These are phyloP conservation scores for Planococcus citri DNA, from an alignment of 1,140 invertebrate species.

Conservation along the genomic window DNA sequence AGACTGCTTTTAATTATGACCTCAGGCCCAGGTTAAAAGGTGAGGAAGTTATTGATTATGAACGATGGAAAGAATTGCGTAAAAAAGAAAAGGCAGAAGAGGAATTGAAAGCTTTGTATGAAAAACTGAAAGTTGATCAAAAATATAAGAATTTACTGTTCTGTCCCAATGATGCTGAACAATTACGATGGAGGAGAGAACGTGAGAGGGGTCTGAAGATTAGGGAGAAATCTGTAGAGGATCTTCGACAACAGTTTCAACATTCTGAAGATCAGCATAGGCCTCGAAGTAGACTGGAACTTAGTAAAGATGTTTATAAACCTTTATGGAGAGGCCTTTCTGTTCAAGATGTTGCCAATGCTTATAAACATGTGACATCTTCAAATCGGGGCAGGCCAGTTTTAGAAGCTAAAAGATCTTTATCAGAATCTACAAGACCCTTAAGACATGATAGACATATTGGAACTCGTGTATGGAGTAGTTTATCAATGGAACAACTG, in stretches of 20 bases:
- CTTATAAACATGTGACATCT: slow-evolving; percentile 34
- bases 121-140: slow-evolving; percentile 62
- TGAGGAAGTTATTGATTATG: slow-evolving; percentile 67
- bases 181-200: slow-evolving; percentile 59
- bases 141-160: slow-evolving; percentile 73
- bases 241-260: slow-evolving; percentile 60
- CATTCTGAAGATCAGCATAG: slow-evolving; percentile 39
- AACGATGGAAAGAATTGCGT: slow-evolving; percentile 67
- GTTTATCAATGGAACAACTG: slow-evolving; percentile 70
- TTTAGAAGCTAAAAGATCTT: slow-evolving; percentile 23
- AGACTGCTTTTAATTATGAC: slow-evolving; percentile 53
- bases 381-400: slow-evolving; percentile 29
- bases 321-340: slow-evolving; percentile 71
- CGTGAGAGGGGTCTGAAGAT: slow-evolving; percentile 62
- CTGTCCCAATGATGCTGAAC: slow-evolving; percentile 53
- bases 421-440: slow-evolving; percentile 19
- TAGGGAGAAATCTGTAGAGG: slow-evolving; percentile 75
- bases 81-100: slow-evolving; percentile 66
- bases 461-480: slow-evolving; percentile 65
- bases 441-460: slow-evolving; percentile 33
- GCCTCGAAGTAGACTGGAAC: not conserved
- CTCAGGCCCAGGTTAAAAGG: slow-evolving; percentile 52
- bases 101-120: slow-evolving; percentile 63
- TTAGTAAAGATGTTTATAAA: slow-evolving; percentile 51
- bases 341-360: slow-evolving; percentile 58